Conservation (phyloP, 2,888 invertebrate species). For the Latrodectus hesperus region DNA sequence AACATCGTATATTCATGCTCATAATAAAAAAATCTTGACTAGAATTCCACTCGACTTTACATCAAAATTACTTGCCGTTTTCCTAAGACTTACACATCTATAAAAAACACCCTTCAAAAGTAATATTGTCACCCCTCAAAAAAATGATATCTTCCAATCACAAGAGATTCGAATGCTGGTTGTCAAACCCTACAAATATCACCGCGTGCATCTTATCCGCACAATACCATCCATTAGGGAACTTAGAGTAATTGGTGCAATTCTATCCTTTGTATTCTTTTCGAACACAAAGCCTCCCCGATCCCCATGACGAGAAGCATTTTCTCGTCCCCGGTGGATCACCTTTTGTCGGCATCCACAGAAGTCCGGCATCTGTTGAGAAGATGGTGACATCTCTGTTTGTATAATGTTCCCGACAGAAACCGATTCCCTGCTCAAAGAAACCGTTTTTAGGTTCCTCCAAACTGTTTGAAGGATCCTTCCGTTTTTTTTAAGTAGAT, state of each 20-base stretch:
- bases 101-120: neutral
- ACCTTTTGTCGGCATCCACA: slow-evolving; percentile 50
- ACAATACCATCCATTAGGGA: slow-evolving; percentile 34
- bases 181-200: neutral
- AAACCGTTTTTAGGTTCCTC: neutral
- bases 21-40: too few species aligned
- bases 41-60: too few species aligned
- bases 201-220: neutral
- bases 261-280: neutral
- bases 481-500: neutral
- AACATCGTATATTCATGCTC: too few species aligned
- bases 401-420: neutral
- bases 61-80: too few species aligned
- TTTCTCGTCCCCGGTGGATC: slow-evolving; percentile 25
- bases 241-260: slow-evolving; percentile 56
- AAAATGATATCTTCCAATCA: neutral
- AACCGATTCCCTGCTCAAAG: neutral
- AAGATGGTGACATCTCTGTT: neutral
- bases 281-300: slow-evolving; percentile 8
- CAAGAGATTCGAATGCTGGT: neutral
- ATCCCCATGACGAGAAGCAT: slow-evolving; percentile 1
- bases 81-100: neutral
- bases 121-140: neutral
- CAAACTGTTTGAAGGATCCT: neutral
- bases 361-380: slow-evolving; percentile 5